Percentiles rank a stretch among this genome's conserved stretches.
These are phyloP conservation scores for Toxostoma redivivum DNA, from an alignment of 2,113 vertebrate genomes.

Conservation along the genomic window DNA sequence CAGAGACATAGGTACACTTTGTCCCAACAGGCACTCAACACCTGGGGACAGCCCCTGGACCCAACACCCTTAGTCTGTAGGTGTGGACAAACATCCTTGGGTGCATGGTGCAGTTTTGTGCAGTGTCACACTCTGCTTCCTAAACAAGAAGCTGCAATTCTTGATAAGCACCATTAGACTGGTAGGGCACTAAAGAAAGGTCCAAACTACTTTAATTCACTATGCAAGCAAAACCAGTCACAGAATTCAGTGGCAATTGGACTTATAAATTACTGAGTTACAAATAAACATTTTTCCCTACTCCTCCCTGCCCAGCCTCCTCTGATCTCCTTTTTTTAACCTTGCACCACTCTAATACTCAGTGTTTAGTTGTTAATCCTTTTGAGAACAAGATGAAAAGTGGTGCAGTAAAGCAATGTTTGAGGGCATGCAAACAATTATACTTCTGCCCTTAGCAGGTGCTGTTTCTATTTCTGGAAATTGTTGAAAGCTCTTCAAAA, in stretches of 20 bases:
- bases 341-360: constrained; percentile 24
- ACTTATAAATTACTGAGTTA: not conserved
- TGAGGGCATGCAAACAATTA: constrained; percentile 57
- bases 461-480: constrained; percentile 59
- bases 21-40: not conserved
- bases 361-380: constrained; percentile 38
- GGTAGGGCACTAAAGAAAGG: not conserved
- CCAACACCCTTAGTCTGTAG: not conserved
- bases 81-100: not conserved
- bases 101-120: not conserved
- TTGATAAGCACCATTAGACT: not conserved
- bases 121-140: not conserved
- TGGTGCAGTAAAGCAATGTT: constrained; percentile 18
- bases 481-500: constrained; percentile 39
- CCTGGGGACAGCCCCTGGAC: not conserved
- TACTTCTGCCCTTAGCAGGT: constrained; percentile 10
- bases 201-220: not conserved
- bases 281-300: not conserved
- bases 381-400: constrained; percentile 57
- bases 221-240: not conserved
- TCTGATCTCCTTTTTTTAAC: constrained; percentile 37
- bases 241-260: not conserved
- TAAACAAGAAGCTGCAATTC: not conserved
- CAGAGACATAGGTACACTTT: not conserved
- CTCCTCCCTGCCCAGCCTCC: not conserved